A percentile compares a stretch with the other conserved stretches of the same genome.
Conservation (phyloP, 2,113 vertebrate species). For the Glaucidium brasilianum region DNA sequence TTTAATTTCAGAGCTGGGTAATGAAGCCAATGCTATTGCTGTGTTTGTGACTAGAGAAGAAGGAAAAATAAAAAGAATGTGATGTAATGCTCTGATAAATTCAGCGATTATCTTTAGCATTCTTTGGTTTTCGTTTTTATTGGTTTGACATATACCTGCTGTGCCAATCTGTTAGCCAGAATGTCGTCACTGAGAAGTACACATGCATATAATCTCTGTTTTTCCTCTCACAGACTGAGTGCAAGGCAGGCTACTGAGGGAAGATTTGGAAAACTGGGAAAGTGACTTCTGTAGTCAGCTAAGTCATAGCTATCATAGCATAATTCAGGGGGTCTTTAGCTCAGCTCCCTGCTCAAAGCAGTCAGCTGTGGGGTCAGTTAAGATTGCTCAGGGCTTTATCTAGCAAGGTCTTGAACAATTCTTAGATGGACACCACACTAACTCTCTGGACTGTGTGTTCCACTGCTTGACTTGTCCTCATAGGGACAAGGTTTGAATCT, state of each 20-base stretch:
- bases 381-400: not conserved
- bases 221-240: not conserved
- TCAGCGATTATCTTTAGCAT: not conserved
- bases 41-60: not conserved
- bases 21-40: not conserved
- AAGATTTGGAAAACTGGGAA: not conserved
- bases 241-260: not conserved
- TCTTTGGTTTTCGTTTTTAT: constrained; percentile 19
- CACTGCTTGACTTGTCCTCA: not conserved
- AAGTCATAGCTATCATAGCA: not conserved
- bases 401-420: not conserved
- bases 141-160: constrained; percentile 36
- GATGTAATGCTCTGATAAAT: constrained; percentile 51
- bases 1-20: constrained; percentile 44
- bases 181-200: not conserved
- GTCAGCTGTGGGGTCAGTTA: not conserved
- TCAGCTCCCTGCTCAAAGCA: not conserved
- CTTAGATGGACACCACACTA: not conserved
- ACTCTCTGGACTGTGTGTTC: not conserved
- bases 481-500: not conserved
- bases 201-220: not conserved
- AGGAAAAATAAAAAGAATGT: not conserved
- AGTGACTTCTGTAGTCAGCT: not conserved
- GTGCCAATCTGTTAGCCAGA: constrained; percentile 38
- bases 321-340: not conserved